phyloP scores from a whole-genome alignment of 2,797 vertebrate species.

The Ctenopoma multispine region DNA sequence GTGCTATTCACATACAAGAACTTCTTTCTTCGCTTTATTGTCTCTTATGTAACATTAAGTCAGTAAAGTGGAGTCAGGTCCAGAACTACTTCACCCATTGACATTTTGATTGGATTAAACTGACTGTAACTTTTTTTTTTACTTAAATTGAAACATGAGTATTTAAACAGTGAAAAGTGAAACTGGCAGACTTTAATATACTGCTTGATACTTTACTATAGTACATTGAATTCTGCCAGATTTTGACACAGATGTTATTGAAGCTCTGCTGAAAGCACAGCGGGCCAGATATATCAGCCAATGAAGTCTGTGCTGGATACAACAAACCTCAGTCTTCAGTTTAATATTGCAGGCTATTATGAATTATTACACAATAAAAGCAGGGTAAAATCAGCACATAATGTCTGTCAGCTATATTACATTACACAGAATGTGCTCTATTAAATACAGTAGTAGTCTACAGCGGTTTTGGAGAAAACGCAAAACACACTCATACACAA shows the following conservation, averaged over 20 bases:
- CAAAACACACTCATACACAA: too few species aligned
- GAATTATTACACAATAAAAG: constrained; percentile 16
- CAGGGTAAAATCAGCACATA: background rate
- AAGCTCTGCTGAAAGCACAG: background rate
- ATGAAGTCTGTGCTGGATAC: background rate
- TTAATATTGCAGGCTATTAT: constrained; percentile 1
- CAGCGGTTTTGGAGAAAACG: constrained; percentile 16
- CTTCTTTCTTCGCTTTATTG: background rate
- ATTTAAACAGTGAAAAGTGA: background rate
- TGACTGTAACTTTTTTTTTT: background rate
- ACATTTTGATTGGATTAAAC: background rate
- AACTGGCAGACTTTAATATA: background rate
- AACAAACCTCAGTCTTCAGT: background rate
- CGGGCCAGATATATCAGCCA: too few species aligned
- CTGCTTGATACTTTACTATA: too few species aligned
- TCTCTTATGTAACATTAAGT: background rate
- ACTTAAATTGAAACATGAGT: background rate
- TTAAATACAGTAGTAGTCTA: constrained; percentile 8
- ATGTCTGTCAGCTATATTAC: background rate
- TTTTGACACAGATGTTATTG: background rate
- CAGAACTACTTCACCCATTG: too few species aligned
- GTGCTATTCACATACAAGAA: constrained; percentile 5
- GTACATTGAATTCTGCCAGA: too few species aligned
- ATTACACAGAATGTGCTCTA: background rate
- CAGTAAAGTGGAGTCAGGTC: constrained; percentile 3